Conservation (phyloP, 2,797 vertebrate species). For the Acomys russatus region DNA sequence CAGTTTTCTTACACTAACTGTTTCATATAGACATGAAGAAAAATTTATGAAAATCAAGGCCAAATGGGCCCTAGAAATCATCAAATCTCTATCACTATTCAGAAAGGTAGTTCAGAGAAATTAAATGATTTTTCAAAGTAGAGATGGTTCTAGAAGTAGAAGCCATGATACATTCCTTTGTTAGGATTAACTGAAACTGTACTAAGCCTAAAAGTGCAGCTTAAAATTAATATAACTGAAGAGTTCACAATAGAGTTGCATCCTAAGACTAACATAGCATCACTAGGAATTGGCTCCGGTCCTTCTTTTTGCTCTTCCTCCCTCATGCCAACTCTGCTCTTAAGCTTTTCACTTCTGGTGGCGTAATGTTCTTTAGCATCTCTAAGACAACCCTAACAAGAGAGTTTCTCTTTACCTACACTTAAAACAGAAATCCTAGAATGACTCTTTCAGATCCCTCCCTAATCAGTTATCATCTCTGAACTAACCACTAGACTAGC, state of each 20-base stretch:
- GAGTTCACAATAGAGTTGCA: background rate
- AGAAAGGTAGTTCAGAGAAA: background rate
- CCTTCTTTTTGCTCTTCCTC: background rate
- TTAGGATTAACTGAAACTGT: background rate
- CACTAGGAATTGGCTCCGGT: background rate
- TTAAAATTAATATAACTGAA: slow-evolving; percentile 3
- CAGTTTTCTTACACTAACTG: background rate
- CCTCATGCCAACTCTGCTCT: background rate
- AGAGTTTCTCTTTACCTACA: background rate
- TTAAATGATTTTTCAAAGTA: background rate
- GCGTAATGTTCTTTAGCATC: background rate
- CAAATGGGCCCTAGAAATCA: background rate
- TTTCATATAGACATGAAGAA: slow-evolving; percentile 5
- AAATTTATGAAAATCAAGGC: background rate
- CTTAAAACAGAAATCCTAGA: background rate
- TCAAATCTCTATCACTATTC: background rate
- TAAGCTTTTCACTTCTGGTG: background rate
- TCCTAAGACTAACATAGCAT: background rate
- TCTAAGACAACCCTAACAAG: background rate
- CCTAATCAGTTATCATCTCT: background rate
- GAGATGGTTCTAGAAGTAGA: background rate
- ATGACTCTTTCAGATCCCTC: background rate
- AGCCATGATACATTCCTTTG: background rate
- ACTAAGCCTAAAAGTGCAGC: background rate
- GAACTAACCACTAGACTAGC: background rate